Evolutionary conservation across 2,888 invertebrate genomes (phyloP).

Genomic region (Tricholauxania praeusta): DNA sequence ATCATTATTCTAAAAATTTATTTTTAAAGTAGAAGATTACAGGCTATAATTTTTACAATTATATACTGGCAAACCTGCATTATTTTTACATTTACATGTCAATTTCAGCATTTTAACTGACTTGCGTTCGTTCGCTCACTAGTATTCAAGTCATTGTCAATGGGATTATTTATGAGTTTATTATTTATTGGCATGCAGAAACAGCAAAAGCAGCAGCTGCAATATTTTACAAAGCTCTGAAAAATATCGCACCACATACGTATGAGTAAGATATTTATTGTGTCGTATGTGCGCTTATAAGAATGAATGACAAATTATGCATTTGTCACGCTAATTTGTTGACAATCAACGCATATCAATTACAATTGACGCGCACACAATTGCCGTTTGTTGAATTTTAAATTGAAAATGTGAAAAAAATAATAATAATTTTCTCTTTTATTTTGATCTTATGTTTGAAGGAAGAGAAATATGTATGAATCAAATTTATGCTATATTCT

Average conservation of each 20-base stretch:
- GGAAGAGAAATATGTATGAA: too few species aligned
- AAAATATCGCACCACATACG: too few species aligned
- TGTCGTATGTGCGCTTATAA: not conserved
- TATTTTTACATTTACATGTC: not conserved
- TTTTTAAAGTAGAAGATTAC: not conserved
- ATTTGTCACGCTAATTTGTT: slow-evolving; percentile 18
- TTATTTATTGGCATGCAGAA: slow-evolving; percentile 26
- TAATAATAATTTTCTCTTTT: too few species aligned
- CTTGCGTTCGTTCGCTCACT: not conserved
- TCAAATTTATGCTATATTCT: too few species aligned
- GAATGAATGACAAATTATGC: slow-evolving; percentile 15
- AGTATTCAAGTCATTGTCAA: too few species aligned
- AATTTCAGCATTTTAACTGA: not conserved
- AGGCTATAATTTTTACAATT: not conserved
- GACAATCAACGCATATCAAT: slow-evolving; percentile 25
- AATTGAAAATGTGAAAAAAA: too few species aligned
- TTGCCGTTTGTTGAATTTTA: too few species aligned
- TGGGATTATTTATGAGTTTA: slow-evolving; percentile 10
- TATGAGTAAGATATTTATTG: slow-evolving; percentile 27
- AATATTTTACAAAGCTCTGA: slow-evolving; percentile 5
- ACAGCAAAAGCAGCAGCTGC: slow-evolving; percentile 19
- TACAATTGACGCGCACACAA: not conserved
- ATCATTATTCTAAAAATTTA: too few species aligned
- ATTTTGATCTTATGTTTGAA: too few species aligned
- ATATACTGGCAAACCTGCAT: not conserved